Evolutionary conservation across 2,888 invertebrate species (phyloP).

Genomic region (Cremastinae sp.): DNA sequence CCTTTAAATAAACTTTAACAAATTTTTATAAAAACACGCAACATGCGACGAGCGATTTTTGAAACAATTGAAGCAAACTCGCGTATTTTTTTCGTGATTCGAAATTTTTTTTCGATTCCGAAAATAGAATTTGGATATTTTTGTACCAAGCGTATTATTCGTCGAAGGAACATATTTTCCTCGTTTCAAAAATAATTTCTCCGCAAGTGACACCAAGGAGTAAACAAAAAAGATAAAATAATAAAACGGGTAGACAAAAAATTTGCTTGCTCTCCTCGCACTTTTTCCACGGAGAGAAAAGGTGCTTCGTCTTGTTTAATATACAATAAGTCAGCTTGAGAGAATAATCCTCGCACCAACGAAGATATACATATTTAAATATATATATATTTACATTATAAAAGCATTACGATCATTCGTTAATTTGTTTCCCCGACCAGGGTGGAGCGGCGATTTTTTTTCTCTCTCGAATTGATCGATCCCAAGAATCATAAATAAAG

Average conservation of each 20-base stretch:
- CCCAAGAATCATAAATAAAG: slow-evolving; percentile 20
- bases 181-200: background rate
- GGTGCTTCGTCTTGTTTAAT: slow-evolving; percentile 33
- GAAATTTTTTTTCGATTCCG: too few species aligned
- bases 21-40: too few species aligned
- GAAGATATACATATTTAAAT: slow-evolving; percentile 36
- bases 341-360: slow-evolving; percentile 8
- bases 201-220: background rate
- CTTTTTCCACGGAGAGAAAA: slow-evolving; percentile 21
- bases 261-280: slow-evolving; percentile 5
- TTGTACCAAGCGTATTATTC: background rate
- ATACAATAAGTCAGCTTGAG: slow-evolving; percentile 33
- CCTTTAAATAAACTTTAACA: too few species aligned
- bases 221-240: background rate
- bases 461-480: slow-evolving; percentile 1
- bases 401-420: slow-evolving; percentile 38
- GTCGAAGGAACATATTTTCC: background rate
- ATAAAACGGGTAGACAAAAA: slow-evolving; percentile 10
- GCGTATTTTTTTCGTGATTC: too few species aligned
- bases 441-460: slow-evolving; percentile 30
- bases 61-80: too few species aligned
- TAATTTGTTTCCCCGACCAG: slow-evolving; percentile 40
- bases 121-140: background rate
- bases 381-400: slow-evolving; percentile 34
- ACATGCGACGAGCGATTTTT: too few species aligned